Percentiles rank a stretch among this genome's conserved stretches.
phyloP scores from a whole-genome alignment of 2,888 invertebrate species.

The Plebejus anna region DNA sequence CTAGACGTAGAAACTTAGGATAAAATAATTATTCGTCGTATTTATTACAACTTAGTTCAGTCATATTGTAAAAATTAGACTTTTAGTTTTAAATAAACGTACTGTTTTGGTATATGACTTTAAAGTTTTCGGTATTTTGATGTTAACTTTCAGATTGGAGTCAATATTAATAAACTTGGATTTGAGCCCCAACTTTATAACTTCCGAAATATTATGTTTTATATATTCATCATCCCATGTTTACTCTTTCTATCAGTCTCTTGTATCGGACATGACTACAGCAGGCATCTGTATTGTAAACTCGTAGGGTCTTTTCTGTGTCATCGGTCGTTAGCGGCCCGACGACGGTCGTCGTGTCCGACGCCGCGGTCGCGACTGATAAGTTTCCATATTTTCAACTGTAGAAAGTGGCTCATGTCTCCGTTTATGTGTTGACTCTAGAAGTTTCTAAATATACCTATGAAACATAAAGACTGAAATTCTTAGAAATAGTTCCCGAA shows the following conservation, averaged over 20 bases:
- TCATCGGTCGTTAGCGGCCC: background rate
- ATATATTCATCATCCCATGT: background rate
- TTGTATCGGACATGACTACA: background rate
- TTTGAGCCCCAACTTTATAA: background rate
- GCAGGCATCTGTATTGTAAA: background rate
- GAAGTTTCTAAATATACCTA: slow-evolving; percentile 17
- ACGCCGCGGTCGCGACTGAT: background rate
- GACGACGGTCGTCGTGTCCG: background rate
- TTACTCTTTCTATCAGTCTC: background rate
- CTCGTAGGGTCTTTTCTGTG: background rate
- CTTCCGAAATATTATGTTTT: background rate
- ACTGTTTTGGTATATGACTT: slow-evolving; percentile 22
- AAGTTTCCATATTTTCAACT: background rate
- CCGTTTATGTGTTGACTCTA: background rate
- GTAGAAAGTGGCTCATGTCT: slow-evolving; percentile 5
- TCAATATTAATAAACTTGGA: background rate
- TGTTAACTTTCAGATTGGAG: background rate
- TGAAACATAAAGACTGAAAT: slow-evolving; percentile 63
- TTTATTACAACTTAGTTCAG: slow-evolving; percentile 25
- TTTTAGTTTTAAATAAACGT: slow-evolving; percentile 4
- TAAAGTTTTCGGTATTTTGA: slow-evolving; percentile 20
- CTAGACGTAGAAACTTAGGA: slow-evolving; percentile 26
- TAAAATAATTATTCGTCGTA: slow-evolving; percentile 28
- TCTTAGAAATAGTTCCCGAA: slow-evolving; percentile 38
- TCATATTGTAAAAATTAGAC: slow-evolving; percentile 22